Evolutionary conservation across 1,140 invertebrate genomes (phyloP).

Genomic region (Condylostylus longicornis): DNA sequence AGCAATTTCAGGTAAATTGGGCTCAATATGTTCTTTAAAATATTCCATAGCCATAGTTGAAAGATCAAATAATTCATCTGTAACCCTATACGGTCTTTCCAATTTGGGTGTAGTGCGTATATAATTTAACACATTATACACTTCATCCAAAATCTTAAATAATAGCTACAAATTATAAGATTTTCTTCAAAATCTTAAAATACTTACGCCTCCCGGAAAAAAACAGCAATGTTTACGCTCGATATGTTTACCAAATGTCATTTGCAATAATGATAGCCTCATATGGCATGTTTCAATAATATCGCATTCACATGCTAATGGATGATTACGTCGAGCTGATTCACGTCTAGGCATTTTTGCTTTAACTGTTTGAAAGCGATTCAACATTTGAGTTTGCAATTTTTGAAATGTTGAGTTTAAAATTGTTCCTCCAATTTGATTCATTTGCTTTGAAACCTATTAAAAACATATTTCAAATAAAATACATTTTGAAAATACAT

Average conservation of each 20-base stretch:
- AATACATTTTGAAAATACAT: constrained; percentile 9
- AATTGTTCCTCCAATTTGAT: constrained; percentile 56
- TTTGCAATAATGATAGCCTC: constrained; percentile 69
- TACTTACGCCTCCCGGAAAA: constrained; percentile 69
- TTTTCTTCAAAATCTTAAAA: not conserved
- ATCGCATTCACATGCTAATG: constrained; percentile 70
- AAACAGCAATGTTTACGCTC: constrained; percentile 80
- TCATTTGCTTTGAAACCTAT: constrained; percentile 63
- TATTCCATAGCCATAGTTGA: constrained; percentile 89
- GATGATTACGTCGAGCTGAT: constrained; percentile 67
- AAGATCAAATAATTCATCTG: constrained; percentile 79
- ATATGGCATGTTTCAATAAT: constrained; percentile 81
- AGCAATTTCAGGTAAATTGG: constrained; percentile 68
- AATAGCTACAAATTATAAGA: not conserved
- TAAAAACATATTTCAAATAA: constrained; percentile 16
- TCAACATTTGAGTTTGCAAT: constrained; percentile 62
- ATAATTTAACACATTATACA: constrained; percentile 65
- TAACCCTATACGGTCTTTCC: constrained; percentile 70
- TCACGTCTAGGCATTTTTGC: constrained; percentile 78
- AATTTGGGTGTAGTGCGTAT: constrained; percentile 66
- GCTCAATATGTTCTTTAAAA: constrained; percentile 79
- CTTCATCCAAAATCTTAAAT: constrained; percentile 49
- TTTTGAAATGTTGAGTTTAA: constrained; percentile 69
- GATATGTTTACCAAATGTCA: constrained; percentile 84
- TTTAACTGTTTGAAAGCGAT: constrained; percentile 69